Base-by-base conservation (phyloP, 1,140 invertebrate species). In the Agrilus planipennis region DNA sequence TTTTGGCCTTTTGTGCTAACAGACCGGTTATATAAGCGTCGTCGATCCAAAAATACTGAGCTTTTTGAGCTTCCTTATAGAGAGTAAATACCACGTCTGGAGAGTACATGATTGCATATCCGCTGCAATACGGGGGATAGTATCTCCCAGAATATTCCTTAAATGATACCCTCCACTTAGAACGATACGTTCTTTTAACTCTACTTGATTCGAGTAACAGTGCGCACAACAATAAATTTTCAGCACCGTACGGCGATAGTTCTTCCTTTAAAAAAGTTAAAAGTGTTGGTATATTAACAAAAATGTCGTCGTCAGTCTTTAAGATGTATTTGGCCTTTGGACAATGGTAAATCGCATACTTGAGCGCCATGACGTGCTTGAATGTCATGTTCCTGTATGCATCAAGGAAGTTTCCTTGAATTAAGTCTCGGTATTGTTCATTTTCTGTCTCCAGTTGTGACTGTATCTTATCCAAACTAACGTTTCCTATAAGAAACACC, bases 371-470 rank as follows among this genome's bases (percentile, higher is more conserved):
- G 3, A 84, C 75, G 61, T 88, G 84, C 62, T 91, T 91, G 53
- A 87, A 86, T 2, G 86, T 89, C 62, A 91, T 72, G 63, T 90
- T 91, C 44, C 77, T 71, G 55, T 90, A 91, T 20, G 69, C 70
- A 64, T 90, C 87, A 6, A 69, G 40, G 58, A 89, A 89, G 49
- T 73, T 77, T 17, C 83, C 84, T 37, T 87, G 81, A 17, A 89
- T 70, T 39, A 90, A 69, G 56, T 91, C 88, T 14, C 68, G 63
- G 52, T 77, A 72, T 1, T 49, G 49, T 2, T 53, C 52, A 49
- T 73, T 72, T 58, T 91, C 87, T 28, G 66, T 50, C 11, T 70
- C 51, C 2, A 89, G 49, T 10, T 53, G 50, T 0, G 56, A 42
- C 46, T 78, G 70, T 22, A 61, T 44, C 3, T 45, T 42, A 0